These are phyloP conservation scores for Felis chaus DNA, from an alignment of 2,113 vertebrate genomes.

Conservation along the genomic window DNA sequence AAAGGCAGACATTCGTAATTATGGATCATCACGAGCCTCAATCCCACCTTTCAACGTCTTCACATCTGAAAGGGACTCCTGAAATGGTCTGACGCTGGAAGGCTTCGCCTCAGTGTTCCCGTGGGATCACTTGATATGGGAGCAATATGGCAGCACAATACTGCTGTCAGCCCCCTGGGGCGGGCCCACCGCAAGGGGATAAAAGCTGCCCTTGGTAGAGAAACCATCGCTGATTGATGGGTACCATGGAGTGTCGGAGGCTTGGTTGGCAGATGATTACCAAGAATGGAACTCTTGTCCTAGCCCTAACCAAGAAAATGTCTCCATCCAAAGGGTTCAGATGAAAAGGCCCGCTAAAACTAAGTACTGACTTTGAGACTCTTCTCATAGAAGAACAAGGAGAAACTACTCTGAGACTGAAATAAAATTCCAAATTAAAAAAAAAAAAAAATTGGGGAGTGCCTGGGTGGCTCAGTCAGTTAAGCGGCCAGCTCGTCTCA, in stretches of 20 bases:
- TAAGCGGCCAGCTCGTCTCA: no score
- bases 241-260: not conserved
- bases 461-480: no score
- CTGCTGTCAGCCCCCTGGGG: not conserved
- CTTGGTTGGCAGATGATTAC: not conserved
- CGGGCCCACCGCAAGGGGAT: fast-evolving
- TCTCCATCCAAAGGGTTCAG: not conserved
- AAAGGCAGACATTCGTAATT: not conserved
- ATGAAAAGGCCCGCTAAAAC: not conserved
- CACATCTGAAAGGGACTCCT: not conserved
- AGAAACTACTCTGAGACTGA: not conserved
- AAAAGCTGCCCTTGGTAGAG: not conserved
- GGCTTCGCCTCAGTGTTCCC: not conserved
- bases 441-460: no score
- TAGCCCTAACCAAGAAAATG: not conserved
- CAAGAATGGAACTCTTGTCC: not conserved
- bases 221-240: fast-evolving
- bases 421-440: not conserved
- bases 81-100: not conserved
- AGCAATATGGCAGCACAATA: not conserved
- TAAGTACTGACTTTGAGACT: not conserved
- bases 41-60: not conserved
- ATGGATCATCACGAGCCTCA: not conserved
- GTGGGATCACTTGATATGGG: not conserved
- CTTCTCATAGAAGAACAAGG: not conserved